phyloP scores from a whole-genome alignment of 1,140 invertebrate genomes.

The Palaemon carinicauda region DNA sequence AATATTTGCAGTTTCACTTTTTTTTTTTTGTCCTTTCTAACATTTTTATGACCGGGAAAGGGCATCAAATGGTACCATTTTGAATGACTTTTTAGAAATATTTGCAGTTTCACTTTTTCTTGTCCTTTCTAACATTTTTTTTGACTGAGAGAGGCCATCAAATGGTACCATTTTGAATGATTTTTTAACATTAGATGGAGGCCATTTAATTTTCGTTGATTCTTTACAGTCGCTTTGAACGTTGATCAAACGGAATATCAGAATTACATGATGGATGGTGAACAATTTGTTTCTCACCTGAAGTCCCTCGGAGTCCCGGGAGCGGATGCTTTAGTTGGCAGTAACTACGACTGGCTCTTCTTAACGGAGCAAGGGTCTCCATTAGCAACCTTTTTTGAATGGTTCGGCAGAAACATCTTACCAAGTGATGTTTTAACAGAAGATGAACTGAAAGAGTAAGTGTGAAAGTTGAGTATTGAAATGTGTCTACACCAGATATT shows the following conservation, averaged over 20 bases:
- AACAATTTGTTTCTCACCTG: constrained; percentile 21
- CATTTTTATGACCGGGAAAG: not conserved
- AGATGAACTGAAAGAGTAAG: constrained; percentile 26
- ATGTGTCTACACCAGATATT: not conserved
- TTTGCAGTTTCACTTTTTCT: not conserved
- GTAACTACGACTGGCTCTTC: constrained; percentile 32
- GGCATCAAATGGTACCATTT: too few species aligned
- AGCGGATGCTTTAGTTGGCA: constrained; percentile 6
- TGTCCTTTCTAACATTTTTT: not conserved
- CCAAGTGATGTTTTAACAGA: constrained; percentile 23
- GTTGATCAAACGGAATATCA: too few species aligned
- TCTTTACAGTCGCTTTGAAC: not conserved
- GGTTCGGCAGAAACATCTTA: constrained; percentile 17
- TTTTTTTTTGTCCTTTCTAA: not conserved
- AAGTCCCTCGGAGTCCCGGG: constrained; percentile 9
- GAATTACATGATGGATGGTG: constrained; percentile 17
- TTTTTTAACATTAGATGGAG: not conserved
- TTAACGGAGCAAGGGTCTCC: not conserved
- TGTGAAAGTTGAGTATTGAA: not conserved
- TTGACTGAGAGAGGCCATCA: too few species aligned
- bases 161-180: too few species aligned
- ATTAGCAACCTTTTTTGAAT: constrained; percentile 10
- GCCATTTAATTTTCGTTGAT: not conserved
- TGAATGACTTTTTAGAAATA: too few species aligned
- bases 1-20: not conserved